Evolutionary conservation across 1,140 invertebrate genomes (phyloP).

Genomic region (Drosophila biarmipes): DNA sequence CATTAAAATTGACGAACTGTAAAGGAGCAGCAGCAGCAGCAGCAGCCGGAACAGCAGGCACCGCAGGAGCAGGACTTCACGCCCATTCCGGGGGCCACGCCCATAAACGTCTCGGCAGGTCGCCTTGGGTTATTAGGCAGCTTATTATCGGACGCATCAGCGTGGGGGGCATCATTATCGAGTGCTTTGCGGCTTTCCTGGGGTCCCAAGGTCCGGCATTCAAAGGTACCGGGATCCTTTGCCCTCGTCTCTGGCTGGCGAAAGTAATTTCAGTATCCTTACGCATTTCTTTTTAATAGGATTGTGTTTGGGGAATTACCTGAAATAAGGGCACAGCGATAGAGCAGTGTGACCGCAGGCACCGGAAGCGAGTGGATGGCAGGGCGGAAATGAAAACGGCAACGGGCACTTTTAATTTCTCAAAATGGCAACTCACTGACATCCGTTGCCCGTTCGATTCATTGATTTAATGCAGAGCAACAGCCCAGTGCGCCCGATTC

Average conservation of each 20-base stretch:
- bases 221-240: neutral
- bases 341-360: conserved; percentile 33
- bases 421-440: conserved; percentile 79
- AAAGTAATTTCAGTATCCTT: conserved; percentile 40
- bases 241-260: conserved; percentile 18
- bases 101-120: conserved; percentile 54
- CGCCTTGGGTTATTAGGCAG: conserved; percentile 77
- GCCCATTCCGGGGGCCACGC: conserved; percentile 29
- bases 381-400: conserved; percentile 76
- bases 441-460: conserved; percentile 73
- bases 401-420: conserved; percentile 81
- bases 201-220: neutral
- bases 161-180: conserved; percentile 72
- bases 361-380: conserved; percentile 40
- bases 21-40: conserved; percentile 48
- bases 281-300: conserved; percentile 69
- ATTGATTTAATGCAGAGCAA: conserved; percentile 78
- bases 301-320: conserved; percentile 79
- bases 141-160: conserved; percentile 72
- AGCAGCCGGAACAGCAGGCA: neutral
- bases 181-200: conserved; percentile 70
- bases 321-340: conserved; percentile 13
- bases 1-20: conserved; percentile 84
- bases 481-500: conserved; percentile 27
- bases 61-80: conserved; percentile 7